Percentiles rank a stretch among this genome's conserved stretches.
Evolutionary conservation across 2,113 vertebrate species (phyloP).

Genomic region (Vidua chalybeata): DNA sequence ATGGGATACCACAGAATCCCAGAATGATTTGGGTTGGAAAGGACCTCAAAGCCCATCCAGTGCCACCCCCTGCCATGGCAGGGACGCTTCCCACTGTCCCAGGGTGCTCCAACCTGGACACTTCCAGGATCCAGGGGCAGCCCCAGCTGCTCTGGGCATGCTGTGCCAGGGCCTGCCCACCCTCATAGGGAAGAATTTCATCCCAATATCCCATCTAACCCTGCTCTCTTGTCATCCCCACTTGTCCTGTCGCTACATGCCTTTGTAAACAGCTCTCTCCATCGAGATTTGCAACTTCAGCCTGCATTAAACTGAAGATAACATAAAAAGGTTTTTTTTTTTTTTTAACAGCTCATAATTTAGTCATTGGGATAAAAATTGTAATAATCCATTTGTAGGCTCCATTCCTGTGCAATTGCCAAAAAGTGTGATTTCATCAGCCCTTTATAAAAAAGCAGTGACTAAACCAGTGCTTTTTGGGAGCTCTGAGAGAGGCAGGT

Average conservation of each 20-base stretch:
- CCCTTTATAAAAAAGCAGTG: neutral
- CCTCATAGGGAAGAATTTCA: rapidly evolving
- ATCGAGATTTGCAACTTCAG: neutral
- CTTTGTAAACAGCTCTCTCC: neutral
- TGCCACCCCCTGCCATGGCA: neutral
- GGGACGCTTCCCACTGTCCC: neutral
- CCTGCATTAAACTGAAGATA: neutral
- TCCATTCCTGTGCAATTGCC: neutral
- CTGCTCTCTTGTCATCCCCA: neutral
- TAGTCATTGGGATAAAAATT: neutral
- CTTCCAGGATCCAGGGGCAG: neutral
- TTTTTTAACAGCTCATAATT: neutral
- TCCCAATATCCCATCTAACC: too few relatives aligned
- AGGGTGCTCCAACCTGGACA: neutral
- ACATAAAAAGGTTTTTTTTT: neutral
- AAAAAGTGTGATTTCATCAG: neutral
- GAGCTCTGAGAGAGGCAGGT: neutral
- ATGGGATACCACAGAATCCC: neutral
- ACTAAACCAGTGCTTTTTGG: neutral
- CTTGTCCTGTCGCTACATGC: neutral
- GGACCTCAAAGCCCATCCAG: rapidly evolving
- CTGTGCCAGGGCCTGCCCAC: neutral
- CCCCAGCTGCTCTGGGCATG: neutral
- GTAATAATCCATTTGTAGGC: neutral
- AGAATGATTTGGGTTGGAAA: neutral